Evolutionary conservation across 2,888 invertebrate genomes (phyloP), one percentile per base, ranked within the genome.

Genomic region (Drosophila helvetica): DNA sequence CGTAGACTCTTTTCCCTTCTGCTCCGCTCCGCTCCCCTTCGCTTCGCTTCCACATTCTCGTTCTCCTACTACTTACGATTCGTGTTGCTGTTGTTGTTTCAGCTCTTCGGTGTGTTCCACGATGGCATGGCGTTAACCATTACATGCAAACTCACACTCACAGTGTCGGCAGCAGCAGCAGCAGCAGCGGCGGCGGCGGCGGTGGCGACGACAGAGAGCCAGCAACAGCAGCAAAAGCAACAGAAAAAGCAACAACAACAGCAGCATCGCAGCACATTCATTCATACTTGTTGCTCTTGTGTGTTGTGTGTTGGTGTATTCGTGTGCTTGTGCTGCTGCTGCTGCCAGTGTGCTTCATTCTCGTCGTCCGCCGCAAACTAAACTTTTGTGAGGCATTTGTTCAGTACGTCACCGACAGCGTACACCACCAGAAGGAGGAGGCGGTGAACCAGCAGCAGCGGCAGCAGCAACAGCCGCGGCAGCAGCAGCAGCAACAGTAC

Each of bases 331-430:
- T 6, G 33, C 17, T 59, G 59, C 52, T 12, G n/a, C n/a, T n/a
- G n/a, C n/a, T n/a, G n/a, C n/a, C n/a, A n/a, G 10, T 15, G 17
- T 9, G 53, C 42, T 43, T 43, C 48, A 27, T 43, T 74, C 62
- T 73, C 71, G 85, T 62, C 67, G 62, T 75, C 88, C 27, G 27
- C 27, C 27, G 27, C 27, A 78, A 85, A 80, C 84, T 74, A 86
- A 86, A 84, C 8, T 78, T 75, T 72, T 67, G 75, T 71, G 73
- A 66, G 75, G 68, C 78, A 79, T 75, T 77, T 75, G 79, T 76
- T 85, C 89, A 85, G 85, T 88, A 83, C 86, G 86, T 79, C 86
- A 86, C 80, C 86, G 77, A 79, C 86, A 79, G 81, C 73, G 88
- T 76, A 77, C 88, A 77, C 88, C 88, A 80, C 79, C 82, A 83